Percentiles rank a stretch among this genome's conserved stretches.
These are phyloP conservation scores for Pantelozetes paolii DNA, from an alignment of 2,888 invertebrate genomes.

Conservation along the genomic window DNA sequence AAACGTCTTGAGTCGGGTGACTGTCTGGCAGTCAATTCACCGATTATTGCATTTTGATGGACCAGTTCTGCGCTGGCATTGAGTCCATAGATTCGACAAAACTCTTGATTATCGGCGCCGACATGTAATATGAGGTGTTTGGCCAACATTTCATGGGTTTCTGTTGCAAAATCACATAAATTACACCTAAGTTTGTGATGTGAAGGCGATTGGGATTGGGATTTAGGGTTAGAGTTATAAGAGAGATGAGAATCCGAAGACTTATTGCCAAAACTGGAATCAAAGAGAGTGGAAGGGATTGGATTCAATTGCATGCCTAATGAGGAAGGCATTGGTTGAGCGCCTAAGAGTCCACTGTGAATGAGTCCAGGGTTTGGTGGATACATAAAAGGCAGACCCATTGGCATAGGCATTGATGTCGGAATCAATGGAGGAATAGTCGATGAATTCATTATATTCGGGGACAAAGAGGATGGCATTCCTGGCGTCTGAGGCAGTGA, in stretches of 20 bases:
- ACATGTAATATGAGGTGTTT: slow-evolving; percentile 54
- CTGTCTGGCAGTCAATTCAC: slow-evolving; percentile 21
- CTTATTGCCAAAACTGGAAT: background rate
- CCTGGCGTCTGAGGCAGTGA: slow-evolving; percentile 19
- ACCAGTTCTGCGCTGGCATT: slow-evolving; percentile 47
- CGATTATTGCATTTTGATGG: slow-evolving; percentile 9
- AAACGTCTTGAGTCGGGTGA: slow-evolving; percentile 1
- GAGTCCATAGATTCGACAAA: slow-evolving; percentile 47
- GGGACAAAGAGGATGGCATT: slow-evolving; percentile 4
- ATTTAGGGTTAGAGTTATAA: background rate
- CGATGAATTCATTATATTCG: background rate
- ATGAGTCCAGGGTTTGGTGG: background rate
- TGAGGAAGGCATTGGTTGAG: background rate
- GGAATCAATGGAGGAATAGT: slow-evolving; percentile 16
- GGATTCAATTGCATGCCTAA: background rate
- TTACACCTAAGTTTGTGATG: slow-evolving; percentile 50
- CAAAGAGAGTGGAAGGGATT: background rate
- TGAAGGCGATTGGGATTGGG: background rate
- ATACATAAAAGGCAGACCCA: background rate
- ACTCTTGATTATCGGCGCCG: slow-evolving; percentile 52
- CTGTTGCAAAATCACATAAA: slow-evolving; percentile 53
- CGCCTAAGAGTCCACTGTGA: slow-evolving; percentile 1
- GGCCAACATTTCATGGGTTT: slow-evolving; percentile 51
- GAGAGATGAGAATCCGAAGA: background rate
- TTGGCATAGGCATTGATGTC: background rate